Percentiles rank a stretch among this genome's conserved stretches.
phyloP scores from a whole-genome alignment of 2,113 vertebrate species.

The Scomber japonicus region DNA sequence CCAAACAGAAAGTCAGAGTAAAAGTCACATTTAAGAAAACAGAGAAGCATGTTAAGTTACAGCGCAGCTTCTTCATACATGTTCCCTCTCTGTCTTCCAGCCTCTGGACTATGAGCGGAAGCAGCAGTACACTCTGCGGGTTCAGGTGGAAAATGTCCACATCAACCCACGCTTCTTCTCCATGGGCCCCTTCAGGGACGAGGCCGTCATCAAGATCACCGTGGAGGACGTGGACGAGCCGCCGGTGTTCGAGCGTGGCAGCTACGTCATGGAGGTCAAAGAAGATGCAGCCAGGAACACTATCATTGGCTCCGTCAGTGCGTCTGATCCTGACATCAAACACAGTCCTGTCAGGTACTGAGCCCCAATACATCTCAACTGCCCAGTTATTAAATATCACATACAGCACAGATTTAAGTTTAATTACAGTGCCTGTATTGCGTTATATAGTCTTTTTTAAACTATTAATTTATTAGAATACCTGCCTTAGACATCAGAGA shows the following conservation, averaged over 20 bases:
- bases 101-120: constrained; percentile 93
- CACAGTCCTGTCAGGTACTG: constrained; percentile 91
- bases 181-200: constrained; percentile 91
- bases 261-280: constrained; percentile 92
- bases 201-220: constrained; percentile 88
- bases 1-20: neutral
- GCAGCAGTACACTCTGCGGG: constrained; percentile 89
- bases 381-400: too few species aligned
- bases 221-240: constrained; percentile 96
- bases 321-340: constrained; percentile 90
- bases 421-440: too few species aligned
- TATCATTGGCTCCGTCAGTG: constrained; percentile 89
- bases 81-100: constrained; percentile 71
- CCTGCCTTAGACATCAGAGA: too few species aligned
- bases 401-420: too few species aligned
- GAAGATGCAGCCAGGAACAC: constrained; percentile 89
- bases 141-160: constrained; percentile 93
- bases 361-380: neutral
- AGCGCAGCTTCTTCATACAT: neutral
- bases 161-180: constrained; percentile 90
- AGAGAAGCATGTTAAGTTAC: neutral
- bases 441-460: too few species aligned
- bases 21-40: neutral
- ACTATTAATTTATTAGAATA: too few species aligned
- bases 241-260: constrained; percentile 89